Base-by-base conservation (phyloP, 2,888 invertebrate species). In the Campaea margaritaria region DNA sequence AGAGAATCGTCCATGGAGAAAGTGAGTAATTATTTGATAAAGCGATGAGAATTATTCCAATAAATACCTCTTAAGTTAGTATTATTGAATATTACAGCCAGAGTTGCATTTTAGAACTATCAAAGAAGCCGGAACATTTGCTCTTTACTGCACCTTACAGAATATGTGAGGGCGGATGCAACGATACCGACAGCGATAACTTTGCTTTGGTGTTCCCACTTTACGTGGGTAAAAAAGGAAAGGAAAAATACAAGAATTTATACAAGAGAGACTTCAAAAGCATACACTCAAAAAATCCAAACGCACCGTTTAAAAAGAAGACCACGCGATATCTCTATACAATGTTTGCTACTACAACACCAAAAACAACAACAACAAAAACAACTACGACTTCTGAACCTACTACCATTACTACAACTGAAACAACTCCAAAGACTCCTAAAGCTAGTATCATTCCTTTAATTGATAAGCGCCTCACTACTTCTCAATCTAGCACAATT, bases 101-200 rank as follows among this genome's bases (percentile, higher is more conserved):
- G 34, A n/a, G 61, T 65, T 71, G 70, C 58, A 73, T 86, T 87
- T 77, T 87, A 89, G 87, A 76, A 58, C 62, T 72, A 52, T 38
- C 65, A 46, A 43, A 68, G 27, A 74, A 51, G 36, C 83, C 86
- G 1, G 77, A 69, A 48, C 67, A 76, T 39, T 73, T 89, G 62
- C 58, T 82, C 58, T 91, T 91, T 63, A 90, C 89, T 48, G 89
- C 89, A 16, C 89, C 90, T 11, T 88, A 81, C 67, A 86, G 73
- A 73, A 65, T 90, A 11, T 86, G 85, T 65, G 76, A 82, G 11
- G 83, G 83, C 13, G 81, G 76, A 27, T 83, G 81, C 58, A 72
- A 76, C 34, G 62, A 36, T 2, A 64, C 65, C 12, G 50, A 48
- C 0, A 64, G 9, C 31, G 31, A 64, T 8, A 83, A 85, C 45